These are phyloP conservation scores for Brachionus rotundiformis DNA, from an alignment of 1,140 invertebrate genomes.

Conservation along the genomic window DNA sequence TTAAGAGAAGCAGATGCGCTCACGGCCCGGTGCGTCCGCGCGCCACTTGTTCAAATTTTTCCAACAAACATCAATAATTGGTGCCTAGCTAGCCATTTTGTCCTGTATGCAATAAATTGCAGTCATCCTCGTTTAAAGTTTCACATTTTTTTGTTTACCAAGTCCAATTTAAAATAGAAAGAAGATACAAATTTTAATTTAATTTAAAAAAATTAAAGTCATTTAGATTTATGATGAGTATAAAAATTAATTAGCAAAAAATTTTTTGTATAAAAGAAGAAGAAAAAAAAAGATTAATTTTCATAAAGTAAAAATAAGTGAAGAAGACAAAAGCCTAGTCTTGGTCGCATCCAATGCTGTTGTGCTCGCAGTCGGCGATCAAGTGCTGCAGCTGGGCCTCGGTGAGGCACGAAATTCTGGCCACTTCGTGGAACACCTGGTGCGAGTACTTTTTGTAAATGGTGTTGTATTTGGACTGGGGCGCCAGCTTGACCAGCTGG, in stretches of 20 bases:
- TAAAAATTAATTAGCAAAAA: not conserved
- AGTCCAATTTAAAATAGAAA: not conserved
- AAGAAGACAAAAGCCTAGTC: too few species aligned
- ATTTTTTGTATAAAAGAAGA: too few species aligned
- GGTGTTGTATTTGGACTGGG: constrained; percentile 41
- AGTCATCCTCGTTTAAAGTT: not conserved
- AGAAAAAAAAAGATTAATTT: too few species aligned
- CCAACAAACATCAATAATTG: constrained; percentile 12
- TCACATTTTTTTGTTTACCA: too few species aligned
- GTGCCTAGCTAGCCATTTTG: not conserved
- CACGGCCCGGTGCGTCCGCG: not conserved
- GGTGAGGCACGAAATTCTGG: constrained; percentile 8
- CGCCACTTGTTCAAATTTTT: not conserved
- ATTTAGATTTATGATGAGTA: constrained; percentile 13
- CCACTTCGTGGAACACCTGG: constrained; percentile 37
- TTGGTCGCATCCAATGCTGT: not conserved
- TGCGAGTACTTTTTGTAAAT: constrained; percentile 49
- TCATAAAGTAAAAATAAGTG: too few species aligned
- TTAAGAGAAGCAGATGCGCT: not conserved
- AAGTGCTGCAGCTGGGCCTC: not conserved
- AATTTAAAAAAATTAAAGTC: constrained; percentile 8
- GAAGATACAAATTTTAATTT: constrained; percentile 20
- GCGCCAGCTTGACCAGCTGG: constrained; percentile 21
- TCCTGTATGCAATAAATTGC: constrained; percentile 2
- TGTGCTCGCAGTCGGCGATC: not conserved